Evolutionary conservation across 2,888 invertebrate species (phyloP).

Genomic region (Monopis laevigella): DNA sequence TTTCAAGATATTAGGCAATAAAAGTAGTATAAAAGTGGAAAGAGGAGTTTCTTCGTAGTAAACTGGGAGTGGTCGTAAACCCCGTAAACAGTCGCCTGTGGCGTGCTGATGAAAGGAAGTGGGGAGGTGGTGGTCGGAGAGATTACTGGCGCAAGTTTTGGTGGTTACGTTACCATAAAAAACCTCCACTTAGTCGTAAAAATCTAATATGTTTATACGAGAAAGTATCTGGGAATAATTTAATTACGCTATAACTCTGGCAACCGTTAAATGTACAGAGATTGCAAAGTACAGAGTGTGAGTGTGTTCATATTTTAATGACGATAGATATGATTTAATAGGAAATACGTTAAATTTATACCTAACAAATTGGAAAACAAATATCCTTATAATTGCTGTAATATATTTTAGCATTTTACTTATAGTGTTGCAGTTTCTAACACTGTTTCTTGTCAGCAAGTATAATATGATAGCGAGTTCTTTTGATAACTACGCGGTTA

Average conservation of each 20-base stretch:
- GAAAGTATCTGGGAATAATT: background rate
- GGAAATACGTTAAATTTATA: too few species aligned
- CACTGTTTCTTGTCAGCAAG: background rate
- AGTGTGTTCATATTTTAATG: too few species aligned
- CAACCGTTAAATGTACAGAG: background rate
- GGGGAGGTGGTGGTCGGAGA: background rate
- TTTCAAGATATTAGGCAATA: slow-evolving; percentile 8
- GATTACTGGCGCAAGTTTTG: slow-evolving; percentile 8
- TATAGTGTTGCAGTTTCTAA: too few species aligned
- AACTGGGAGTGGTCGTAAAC: slow-evolving; percentile 11
- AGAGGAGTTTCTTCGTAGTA: background rate
- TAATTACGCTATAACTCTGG: background rate
- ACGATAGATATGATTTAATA: too few species aligned
- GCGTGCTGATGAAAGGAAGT: slow-evolving; percentile 6
- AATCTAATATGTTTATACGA: slow-evolving; percentile 5
- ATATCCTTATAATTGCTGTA: too few species aligned
- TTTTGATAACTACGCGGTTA: slow-evolving; percentile 33
- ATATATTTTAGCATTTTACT: too few species aligned
- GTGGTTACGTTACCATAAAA: slow-evolving; percentile 8
- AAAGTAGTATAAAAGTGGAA: slow-evolving; percentile 3
- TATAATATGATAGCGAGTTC: slow-evolving; percentile 19
- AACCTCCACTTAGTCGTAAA: slow-evolving; percentile 5
- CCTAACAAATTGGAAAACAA: too few species aligned
- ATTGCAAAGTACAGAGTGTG: too few species aligned
- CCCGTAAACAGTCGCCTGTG: slow-evolving; percentile 7